These are phyloP conservation scores for Delia radicum DNA, from an alignment of 1,140 invertebrate genomes.

Conservation along the genomic window DNA sequence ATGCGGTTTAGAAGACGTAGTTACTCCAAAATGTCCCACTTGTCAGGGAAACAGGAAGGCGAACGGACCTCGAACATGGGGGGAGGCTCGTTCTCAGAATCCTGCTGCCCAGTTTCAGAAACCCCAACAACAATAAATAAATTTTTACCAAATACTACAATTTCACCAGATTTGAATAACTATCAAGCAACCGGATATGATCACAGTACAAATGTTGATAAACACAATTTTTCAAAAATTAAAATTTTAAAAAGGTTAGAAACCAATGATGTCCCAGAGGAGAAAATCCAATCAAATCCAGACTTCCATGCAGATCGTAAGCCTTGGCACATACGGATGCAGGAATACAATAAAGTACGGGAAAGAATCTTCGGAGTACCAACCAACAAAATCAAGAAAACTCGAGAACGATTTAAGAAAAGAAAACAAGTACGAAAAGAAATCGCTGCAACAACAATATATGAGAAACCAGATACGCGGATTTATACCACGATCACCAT, in stretches of 20 bases:
- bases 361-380: neutral
- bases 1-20: slow-evolving; percentile 17
- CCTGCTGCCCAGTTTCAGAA: neutral
- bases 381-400: neutral
- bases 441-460: neutral
- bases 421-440: neutral
- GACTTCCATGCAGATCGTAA: neutral
- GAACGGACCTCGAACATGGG: neutral
- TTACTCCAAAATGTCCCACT: slow-evolving; percentile 33
- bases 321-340: neutral
- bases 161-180: neutral
- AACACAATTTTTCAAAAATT: neutral
- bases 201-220: too few relatives aligned
- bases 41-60: slow-evolving; percentile 5
- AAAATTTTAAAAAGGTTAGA: too few relatives aligned
- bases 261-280: too few relatives aligned
- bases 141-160: too few relatives aligned
- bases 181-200: neutral
- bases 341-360: neutral
- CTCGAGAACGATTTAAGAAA: neutral
- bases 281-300: too few relatives aligned
- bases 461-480: neutral
- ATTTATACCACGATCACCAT: neutral
- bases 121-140: neutral
- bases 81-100: neutral